These are phyloP conservation scores for Malachius bipustulatus DNA, from an alignment of 2,888 invertebrate species.

Conservation along the genomic window DNA sequence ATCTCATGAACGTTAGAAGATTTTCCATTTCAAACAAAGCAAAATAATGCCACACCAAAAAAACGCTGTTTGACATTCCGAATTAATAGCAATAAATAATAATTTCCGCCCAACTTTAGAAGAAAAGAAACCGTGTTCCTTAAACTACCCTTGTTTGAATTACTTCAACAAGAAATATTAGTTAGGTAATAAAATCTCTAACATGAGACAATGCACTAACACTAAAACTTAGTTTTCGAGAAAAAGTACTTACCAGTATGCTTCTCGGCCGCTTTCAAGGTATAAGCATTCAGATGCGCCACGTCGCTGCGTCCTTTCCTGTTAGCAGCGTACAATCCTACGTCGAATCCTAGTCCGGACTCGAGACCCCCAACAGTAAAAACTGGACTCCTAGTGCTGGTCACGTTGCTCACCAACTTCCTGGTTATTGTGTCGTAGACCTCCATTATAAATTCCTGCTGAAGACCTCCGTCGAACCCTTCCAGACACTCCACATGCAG, in stretches of 20 bases:
- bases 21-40: no score
- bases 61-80: no score
- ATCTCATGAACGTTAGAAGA: no score
- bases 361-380: conserved; percentile 56
- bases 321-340: conserved; percentile 57
- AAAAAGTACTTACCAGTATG: conserved; percentile 46
- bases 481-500: conserved; percentile 61
- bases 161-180: no score
- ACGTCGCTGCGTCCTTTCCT: conserved; percentile 59
- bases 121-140: no score
- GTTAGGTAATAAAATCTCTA: no score
- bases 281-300: conserved; percentile 53
- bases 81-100: no score
- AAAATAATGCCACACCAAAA: no score
- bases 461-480: conserved; percentile 65
- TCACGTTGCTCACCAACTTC: conserved; percentile 45
- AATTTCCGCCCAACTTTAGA: no score
- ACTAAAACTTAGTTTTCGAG: no score
- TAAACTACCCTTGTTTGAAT: no score
- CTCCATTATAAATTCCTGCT: conserved; percentile 62
- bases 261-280: conserved; percentile 60
- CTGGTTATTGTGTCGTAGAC: conserved; percentile 46
- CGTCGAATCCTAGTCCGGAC: conserved; percentile 56
- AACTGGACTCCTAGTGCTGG: conserved; percentile 45
- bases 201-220: neutral